These are phyloP conservation scores for Muscicapa adusta DNA, from an alignment of 2,113 vertebrate genomes.

Conservation along the genomic window DNA sequence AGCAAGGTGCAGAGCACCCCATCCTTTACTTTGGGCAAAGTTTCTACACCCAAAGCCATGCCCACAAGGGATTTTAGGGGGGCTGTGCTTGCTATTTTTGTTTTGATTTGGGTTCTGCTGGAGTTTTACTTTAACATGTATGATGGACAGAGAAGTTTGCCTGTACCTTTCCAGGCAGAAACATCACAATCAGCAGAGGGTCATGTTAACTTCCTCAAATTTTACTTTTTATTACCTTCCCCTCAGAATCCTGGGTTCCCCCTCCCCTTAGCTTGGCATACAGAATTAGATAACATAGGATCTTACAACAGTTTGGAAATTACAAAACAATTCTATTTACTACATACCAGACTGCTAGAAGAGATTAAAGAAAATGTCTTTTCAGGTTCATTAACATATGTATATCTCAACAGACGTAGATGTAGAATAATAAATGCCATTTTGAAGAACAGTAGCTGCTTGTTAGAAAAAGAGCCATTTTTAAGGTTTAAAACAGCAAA, in stretches of 20 bases:
- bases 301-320: slow-evolving; percentile 29
- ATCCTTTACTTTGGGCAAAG: background rate
- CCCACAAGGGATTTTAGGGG: accelerated
- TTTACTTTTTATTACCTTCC: background rate
- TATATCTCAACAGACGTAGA: slow-evolving; percentile 65
- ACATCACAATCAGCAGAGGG: background rate
- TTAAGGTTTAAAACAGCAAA: slow-evolving; percentile 58
- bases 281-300: background rate
- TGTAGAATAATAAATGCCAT: slow-evolving; percentile 48
- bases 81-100: accelerated
- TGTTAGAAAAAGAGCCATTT: slow-evolving; percentile 65
- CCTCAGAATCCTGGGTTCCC: background rate
- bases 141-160: background rate
- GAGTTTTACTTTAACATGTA: background rate
- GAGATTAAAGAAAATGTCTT: slow-evolving; percentile 59
- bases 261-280: accelerated
- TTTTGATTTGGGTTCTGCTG: background rate
- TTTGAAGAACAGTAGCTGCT: slow-evolving; percentile 48
- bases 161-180: background rate
- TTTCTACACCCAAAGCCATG: background rate
- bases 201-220: background rate
- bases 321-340: slow-evolving; percentile 60
- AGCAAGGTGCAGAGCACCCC: accelerated
- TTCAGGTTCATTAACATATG: slow-evolving; percentile 68
- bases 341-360: slow-evolving; percentile 61